phyloP scores from a whole-genome alignment of 2,888 invertebrate species.

The Leptarthrus brevirostris region DNA sequence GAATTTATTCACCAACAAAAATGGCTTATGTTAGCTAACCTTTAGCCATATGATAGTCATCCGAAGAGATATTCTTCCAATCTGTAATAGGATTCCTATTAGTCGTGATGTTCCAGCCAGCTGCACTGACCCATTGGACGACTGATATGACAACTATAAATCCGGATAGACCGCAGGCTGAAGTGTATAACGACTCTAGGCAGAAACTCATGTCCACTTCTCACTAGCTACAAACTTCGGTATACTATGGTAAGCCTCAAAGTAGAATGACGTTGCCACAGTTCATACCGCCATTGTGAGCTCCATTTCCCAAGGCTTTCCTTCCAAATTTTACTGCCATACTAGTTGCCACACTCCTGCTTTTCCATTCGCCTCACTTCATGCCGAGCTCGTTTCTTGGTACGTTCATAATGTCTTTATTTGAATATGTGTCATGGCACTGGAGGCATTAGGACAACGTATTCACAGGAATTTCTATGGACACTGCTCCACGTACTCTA shows the following conservation, averaged over 20 bases:
- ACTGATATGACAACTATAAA: slow-evolving; percentile 15
- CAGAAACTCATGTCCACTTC: slow-evolving; percentile 21
- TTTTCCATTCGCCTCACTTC: no score
- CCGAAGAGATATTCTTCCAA: background rate
- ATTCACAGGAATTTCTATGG: background rate
- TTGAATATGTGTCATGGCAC: slow-evolving; percentile 8
- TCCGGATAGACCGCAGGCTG: background rate
- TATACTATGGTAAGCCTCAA: background rate
- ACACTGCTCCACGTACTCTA: background rate
- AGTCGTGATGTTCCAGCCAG: slow-evolving; percentile 8
- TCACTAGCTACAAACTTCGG: slow-evolving; percentile 12
- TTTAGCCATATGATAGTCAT: background rate
- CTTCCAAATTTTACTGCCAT: background rate
- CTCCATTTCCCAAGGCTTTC: background rate
- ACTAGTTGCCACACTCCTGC: no score
- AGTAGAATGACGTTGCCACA: background rate
- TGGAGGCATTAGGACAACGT: background rate
- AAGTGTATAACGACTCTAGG: slow-evolving; percentile 9
- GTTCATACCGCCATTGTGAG: background rate
- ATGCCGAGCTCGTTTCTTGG: background rate
- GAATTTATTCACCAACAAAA: slow-evolving; percentile 10
- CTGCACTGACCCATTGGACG: slow-evolving; percentile 5
- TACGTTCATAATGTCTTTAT: background rate
- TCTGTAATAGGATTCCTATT: background rate
- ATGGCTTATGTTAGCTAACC: slow-evolving; percentile 33